Evolutionary conservation across 2,797 vertebrate species (phyloP), one percentile per base, ranked within the genome.

Genomic region (Hapalemur alaotrensis): DNA sequence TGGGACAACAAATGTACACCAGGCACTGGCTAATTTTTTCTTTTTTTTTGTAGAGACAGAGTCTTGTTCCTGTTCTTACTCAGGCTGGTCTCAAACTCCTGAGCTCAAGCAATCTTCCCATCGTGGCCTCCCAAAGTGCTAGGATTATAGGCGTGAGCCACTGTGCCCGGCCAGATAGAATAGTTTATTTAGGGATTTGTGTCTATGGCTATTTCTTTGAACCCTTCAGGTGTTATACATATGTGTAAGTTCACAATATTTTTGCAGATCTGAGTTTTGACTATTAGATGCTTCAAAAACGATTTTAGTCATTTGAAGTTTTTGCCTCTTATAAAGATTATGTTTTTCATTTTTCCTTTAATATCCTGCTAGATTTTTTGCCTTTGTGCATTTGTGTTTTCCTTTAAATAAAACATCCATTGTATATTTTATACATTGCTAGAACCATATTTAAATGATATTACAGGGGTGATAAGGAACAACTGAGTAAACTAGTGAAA

Each of bases 171-270:
- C 15, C 32, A 65, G 63, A n/a, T 18, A 28, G 57, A 59, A 59
- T 59, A 65, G 32, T 65, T n/a, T 52, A 96, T 69, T 94, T 91
- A 92, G 30, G 91, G 10, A 91, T 86, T 88, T 91, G 20, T 91
- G 91, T 96, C 52, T 52, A 30, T 80, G 76, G 48, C 9, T 97
- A 73, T 85, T 93, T 94, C 75, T 95, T 76, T 92, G 92, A 92
- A 17, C 22, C 12, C 17, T 90, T 84, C 80, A 46, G 23, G 12
- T 87, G 23, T 75, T 52, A 61, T 72, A 63, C 11, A 41, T 78
- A 52, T 48, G 2, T 63, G 46, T 86, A 65, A 52, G 35, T 20
- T 93, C 50, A 48, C 11, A 50, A 0, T 75, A 50, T 76, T 96
- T 96, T 67, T 90, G 22, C 23, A 96, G 7, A 67, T 93, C 22